These are phyloP conservation scores for Carposina sasakii DNA, from an alignment of 1,140 invertebrate genomes.

Conservation along the genomic window DNA sequence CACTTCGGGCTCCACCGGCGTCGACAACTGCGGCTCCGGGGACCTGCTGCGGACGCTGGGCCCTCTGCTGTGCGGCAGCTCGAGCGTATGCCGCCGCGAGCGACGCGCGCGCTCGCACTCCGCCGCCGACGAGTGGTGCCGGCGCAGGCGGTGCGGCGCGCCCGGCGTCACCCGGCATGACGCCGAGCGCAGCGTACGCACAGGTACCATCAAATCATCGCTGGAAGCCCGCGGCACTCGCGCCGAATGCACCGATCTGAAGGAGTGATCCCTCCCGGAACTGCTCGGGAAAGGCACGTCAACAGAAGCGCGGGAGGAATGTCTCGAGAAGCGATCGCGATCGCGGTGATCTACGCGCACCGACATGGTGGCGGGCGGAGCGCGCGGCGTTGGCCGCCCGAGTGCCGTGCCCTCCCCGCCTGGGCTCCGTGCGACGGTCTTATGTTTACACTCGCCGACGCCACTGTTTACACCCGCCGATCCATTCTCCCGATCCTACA, in stretches of 20 bases:
- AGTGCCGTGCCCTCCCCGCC: constrained; percentile 50
- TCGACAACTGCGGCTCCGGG: constrained; percentile 48
- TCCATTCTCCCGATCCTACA: constrained; percentile 42
- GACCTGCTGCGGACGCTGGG: constrained; percentile 56
- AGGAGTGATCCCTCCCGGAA: constrained; percentile 56
- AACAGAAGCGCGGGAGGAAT: constrained; percentile 64
- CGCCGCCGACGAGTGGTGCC: constrained; percentile 60
- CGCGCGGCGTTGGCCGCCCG: constrained; percentile 60
- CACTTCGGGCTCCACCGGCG: constrained; percentile 47
- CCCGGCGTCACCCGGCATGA: constrained; percentile 57
- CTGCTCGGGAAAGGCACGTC: constrained; percentile 57
- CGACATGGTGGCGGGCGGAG: constrained; percentile 59
- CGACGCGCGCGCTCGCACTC: constrained; percentile 62
- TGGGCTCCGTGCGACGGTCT: constrained; percentile 8
- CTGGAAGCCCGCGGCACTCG: constrained; percentile 56
- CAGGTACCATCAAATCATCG: constrained; percentile 63
- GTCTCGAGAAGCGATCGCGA: constrained; percentile 58
- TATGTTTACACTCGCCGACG: constrained; percentile 24
- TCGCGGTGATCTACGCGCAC: constrained; percentile 59
- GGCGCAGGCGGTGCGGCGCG: constrained; percentile 56
- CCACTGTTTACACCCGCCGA: constrained; percentile 62
- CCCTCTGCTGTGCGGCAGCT: constrained; percentile 53
- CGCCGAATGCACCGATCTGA: constrained; percentile 59
- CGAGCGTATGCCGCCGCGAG: constrained; percentile 53
- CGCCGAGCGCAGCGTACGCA: constrained; percentile 59